Evolutionary conservation across 2,113 vertebrate species (phyloP).

Genomic region (Thermophis baileyi): DNA sequence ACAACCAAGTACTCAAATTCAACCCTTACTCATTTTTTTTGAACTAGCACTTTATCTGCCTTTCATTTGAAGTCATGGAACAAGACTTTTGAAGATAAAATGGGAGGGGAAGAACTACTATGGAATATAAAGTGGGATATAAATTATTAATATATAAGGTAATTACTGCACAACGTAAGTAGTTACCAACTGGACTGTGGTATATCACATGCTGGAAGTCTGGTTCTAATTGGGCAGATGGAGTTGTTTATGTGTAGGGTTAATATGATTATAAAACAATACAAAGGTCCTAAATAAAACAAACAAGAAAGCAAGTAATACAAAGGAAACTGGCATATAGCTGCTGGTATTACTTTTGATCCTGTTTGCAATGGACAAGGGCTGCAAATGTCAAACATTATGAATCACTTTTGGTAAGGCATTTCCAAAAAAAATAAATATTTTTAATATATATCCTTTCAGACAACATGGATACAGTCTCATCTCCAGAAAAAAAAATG

Average conservation of each 20-base stretch:
- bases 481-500: not conserved
- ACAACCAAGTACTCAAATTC: not conserved
- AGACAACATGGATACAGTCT: not conserved
- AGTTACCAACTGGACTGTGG: not conserved
- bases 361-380: not conserved
- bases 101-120: not conserved
- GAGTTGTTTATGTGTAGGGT: not conserved
- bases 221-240: not conserved
- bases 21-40: not conserved
- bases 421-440: not conserved
- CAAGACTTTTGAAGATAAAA: not conserved
- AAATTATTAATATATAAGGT: not conserved
- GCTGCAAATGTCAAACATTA: not conserved
- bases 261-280: not conserved
- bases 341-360: not conserved
- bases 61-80: not conserved
- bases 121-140: not conserved
- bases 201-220: not conserved
- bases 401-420: not conserved
- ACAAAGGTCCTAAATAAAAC: not conserved
- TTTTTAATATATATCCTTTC: not conserved
- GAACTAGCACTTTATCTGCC: not conserved
- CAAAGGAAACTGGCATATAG: not conserved
- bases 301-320: not conserved
- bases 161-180: not conserved